These are phyloP conservation scores for Sebastes vulpes DNA, from an alignment of 2,797 vertebrate species.

Conservation along the genomic window DNA sequence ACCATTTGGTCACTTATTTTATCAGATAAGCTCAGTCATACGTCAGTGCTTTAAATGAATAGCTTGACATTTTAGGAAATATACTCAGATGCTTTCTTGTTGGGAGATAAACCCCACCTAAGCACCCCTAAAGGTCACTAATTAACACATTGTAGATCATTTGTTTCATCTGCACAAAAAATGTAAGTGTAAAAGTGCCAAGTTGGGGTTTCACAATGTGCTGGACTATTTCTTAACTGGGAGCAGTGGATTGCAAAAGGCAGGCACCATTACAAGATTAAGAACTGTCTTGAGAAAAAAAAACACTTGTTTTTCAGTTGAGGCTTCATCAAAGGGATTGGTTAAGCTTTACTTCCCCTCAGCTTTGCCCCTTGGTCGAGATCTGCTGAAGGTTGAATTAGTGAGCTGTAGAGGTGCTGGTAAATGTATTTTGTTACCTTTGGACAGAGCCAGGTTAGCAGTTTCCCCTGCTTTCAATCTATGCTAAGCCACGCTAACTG, in stretches of 20 bases:
- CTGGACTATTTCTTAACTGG: background rate
- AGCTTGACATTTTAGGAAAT: background rate
- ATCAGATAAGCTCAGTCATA: background rate
- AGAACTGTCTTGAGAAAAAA: constrained; percentile 57
- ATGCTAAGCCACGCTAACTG: too few species aligned
- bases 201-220: background rate
- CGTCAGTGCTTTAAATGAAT: background rate
- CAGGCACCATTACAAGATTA: constrained; percentile 58
- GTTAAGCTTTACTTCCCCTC: constrained; percentile 57
- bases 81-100: background rate
- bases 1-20: background rate
- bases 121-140: background rate
- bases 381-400: constrained; percentile 49
- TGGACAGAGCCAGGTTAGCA: too few species aligned
- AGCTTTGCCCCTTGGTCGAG: constrained; percentile 59
- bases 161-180: background rate
- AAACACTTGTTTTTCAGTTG: constrained; percentile 57
- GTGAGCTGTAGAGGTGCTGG: background rate
- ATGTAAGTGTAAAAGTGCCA: background rate
- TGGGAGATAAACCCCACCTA: background rate
- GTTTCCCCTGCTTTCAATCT: too few species aligned
- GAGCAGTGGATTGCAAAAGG: constrained; percentile 61
- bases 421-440: too few species aligned
- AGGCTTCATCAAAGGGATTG: constrained; percentile 59
- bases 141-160: background rate